Percentiles rank a stretch among this genome's conserved stretches.
Evolutionary conservation across 2,113 vertebrate genomes (phyloP).

Genomic region (Vicugna pacos): DNA sequence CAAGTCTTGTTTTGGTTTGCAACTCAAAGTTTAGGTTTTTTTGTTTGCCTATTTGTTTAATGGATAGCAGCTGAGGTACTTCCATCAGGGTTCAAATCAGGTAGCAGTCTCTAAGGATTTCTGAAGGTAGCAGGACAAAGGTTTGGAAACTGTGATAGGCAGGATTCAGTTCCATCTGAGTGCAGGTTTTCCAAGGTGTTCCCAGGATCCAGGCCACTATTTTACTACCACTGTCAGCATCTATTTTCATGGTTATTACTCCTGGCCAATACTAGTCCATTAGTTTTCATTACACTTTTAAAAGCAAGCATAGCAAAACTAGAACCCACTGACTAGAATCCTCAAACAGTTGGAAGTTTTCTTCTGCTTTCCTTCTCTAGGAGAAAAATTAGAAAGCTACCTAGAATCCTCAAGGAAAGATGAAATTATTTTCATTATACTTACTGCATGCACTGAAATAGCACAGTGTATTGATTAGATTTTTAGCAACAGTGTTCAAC

Average conservation of each 20-base stretch:
- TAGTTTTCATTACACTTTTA: background rate
- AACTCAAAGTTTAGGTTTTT: slow-evolving; percentile 37
- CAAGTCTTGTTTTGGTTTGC: slow-evolving; percentile 59
- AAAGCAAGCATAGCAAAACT: background rate
- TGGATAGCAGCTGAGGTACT: slow-evolving; percentile 1
- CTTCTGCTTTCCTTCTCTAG: background rate
- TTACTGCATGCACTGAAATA: background rate
- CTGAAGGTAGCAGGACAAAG: slow-evolving; percentile 58
- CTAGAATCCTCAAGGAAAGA: background rate
- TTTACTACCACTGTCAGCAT: slow-evolving; percentile 24
- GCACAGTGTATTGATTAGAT: slow-evolving; percentile 7
- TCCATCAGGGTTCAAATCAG: slow-evolving; percentile 67
- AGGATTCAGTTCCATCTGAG: slow-evolving; percentile 37
- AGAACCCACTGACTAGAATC: background rate
- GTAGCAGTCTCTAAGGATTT: slow-evolving; percentile 57
- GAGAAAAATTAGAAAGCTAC: background rate
- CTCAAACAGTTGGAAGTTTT: background rate
- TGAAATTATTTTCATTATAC: slow-evolving; percentile 17
- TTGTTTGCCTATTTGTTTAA: background rate
- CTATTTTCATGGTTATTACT: background rate
- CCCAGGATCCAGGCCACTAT: slow-evolving; percentile 43
- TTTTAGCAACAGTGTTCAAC: slow-evolving; percentile 24
- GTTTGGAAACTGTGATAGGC: background rate
- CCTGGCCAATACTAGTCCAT: background rate
- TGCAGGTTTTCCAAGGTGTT: slow-evolving; percentile 56